Base-by-base conservation (phyloP, 2,113 vertebrate genomes). In the Chrysochloris asiatica region DNA sequence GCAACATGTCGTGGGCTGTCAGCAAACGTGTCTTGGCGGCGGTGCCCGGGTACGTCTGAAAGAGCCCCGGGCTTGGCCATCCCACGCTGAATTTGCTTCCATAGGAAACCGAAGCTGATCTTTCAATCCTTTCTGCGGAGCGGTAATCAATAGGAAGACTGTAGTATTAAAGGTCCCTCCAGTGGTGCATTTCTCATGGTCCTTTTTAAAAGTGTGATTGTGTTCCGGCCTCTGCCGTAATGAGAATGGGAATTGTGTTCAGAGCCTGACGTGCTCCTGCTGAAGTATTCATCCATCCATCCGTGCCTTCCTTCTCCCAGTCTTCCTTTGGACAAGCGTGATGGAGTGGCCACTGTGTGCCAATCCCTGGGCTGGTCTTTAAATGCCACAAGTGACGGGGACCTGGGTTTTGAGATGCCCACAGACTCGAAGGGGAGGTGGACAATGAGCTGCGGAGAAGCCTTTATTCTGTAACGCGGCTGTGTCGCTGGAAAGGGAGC, bases 1-100 rank as follows among this genome's bases (percentile, higher is more conserved):
- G 95, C 86, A 94, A 95, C 95, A 3, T 79, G 52, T 83, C 91
- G 30, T 24, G 83, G 83, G 89, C 91, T 4, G 61, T 82, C 59
- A 0, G 81, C 52, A 47, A 65, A 28, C 92, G 1, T 4, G 69
- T 26, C 45, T n/a, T n/a, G n/a, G 17, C 36, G 80, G 45, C 43
- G 73, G 90, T 56, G 93, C 93, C 78, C 2, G 47, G 71, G 86
- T 19, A 3, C 12, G 73, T 38, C 91, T 93, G 95, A 90, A 93
- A 79, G 92, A 24, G 84, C 78, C 84, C 30, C 0, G 19, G 76
- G 61, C 92, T 82, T 26, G 13, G 2, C 80, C 11, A 13, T 16
- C 8, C 89, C 80, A 9, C 22, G 86, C 93, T 43, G 86, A 30
- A 83, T 88, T 73, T 30, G 86, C 83, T 69, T 78, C 93, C 94